Evolutionary conservation across 2,888 invertebrate genomes (phyloP).

Genomic region (Apocheima hispidaria): DNA sequence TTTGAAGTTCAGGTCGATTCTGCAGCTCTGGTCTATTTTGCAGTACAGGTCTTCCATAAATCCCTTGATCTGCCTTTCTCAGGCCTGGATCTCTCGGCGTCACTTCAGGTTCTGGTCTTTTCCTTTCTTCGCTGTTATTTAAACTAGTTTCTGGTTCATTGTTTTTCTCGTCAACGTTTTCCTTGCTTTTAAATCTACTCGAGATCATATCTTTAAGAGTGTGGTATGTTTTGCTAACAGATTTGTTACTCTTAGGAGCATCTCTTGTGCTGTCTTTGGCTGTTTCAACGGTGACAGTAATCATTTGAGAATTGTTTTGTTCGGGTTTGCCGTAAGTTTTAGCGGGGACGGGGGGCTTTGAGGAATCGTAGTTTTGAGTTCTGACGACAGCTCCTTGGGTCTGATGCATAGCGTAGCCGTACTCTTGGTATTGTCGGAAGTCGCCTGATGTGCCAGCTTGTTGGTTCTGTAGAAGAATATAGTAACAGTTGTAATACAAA

Average conservation of each 20-base stretch:
- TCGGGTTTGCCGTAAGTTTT: conserved; percentile 78
- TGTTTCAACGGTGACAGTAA: conserved; percentile 87
- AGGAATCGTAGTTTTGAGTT: conserved; percentile 77
- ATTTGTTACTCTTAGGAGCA: conserved; percentile 86
- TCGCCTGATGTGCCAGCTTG: conserved; percentile 83
- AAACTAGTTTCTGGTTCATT: conserved; percentile 83
- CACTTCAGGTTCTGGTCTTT: conserved; percentile 73
- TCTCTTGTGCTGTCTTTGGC: conserved; percentile 86
- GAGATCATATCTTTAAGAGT: conserved; percentile 94
- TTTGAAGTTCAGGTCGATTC: conserved; percentile 47
- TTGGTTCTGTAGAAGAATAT: conserved; percentile 70
- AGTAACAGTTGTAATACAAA: not conserved
- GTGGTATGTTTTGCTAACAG: conserved; percentile 92
- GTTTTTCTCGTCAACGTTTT: conserved; percentile 83
- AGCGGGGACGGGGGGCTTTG: conserved; percentile 81
- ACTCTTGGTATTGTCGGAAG: conserved; percentile 84
- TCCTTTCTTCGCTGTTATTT: conserved; percentile 88
- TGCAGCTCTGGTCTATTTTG: conserved; percentile 78
- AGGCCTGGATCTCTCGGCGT: conserved; percentile 76
- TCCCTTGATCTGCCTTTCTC: conserved; percentile 86
- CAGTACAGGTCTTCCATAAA: conserved; percentile 87
- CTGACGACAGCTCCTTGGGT: conserved; percentile 71
- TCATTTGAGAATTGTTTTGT: conserved; percentile 80
- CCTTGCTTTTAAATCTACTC: conserved; percentile 90
- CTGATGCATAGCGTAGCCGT: conserved; percentile 81